phyloP scores from a whole-genome alignment of 2,113 vertebrate species.

The Dicerorhinus sumatrensis region DNA sequence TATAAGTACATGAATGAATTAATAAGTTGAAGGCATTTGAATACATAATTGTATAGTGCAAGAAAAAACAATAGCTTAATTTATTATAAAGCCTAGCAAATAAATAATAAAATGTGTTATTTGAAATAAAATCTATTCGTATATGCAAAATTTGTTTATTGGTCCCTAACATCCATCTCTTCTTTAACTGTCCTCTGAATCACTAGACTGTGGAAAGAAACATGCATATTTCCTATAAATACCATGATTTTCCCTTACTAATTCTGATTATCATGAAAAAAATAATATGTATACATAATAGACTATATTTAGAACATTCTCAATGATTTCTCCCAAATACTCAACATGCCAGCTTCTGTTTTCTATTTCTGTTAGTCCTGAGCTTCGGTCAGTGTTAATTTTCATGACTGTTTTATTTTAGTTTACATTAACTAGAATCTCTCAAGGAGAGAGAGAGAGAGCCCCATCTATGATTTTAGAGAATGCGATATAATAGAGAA shows the following conservation, averaged over 20 bases:
- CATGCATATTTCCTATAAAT: not conserved
- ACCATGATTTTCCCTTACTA: not conserved
- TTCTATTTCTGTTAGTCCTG: not conserved
- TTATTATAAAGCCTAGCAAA: not conserved
- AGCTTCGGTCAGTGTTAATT: not conserved
- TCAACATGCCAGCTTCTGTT: not conserved
- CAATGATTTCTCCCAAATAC: not conserved
- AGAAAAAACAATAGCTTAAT: not conserved
- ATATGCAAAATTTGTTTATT: not conserved
- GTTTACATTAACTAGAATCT: not conserved
- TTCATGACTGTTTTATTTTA: not conserved
- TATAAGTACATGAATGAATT: not conserved
- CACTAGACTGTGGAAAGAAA: not conserved
- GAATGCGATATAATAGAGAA: not conserved
- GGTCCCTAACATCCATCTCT: not conserved
- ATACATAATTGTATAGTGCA: not conserved
- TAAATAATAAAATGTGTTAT: not conserved
- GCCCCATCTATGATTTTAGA: not conserved
- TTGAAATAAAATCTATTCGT: not conserved
- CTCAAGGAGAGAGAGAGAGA: not conserved
- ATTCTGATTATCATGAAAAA: not conserved
- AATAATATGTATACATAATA: not conserved
- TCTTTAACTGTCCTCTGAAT: not conserved
- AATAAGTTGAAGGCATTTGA: not conserved
- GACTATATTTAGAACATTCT: not conserved